phyloP scores from a whole-genome alignment of 2,888 invertebrate species.

The Drosophila mimetica region DNA sequence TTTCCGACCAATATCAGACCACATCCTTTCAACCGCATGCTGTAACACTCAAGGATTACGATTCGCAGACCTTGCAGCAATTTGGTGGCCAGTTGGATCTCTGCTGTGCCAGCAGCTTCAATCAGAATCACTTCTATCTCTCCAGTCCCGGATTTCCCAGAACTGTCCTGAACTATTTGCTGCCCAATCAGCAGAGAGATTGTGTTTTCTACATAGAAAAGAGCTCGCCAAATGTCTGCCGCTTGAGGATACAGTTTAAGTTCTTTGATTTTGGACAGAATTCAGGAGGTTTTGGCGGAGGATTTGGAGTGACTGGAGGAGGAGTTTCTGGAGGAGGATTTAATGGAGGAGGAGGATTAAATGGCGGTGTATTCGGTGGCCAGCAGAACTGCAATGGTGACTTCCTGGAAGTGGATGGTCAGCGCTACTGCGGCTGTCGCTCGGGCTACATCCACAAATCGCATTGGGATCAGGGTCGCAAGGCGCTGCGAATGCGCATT shows the following conservation, averaged over 20 bases:
- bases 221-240: slow-evolving; percentile 85
- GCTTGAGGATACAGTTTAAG: slow-evolving; percentile 85
- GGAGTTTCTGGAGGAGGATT: slow-evolving; percentile 6
- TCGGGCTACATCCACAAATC: slow-evolving; percentile 80
- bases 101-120: slow-evolving; percentile 84
- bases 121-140: slow-evolving; percentile 85
- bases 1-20: slow-evolving; percentile 67
- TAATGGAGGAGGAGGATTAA: background rate
- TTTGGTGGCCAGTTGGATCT: slow-evolving; percentile 67
- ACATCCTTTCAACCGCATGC: slow-evolving; percentile 55
- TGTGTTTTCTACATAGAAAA: slow-evolving; percentile 86
- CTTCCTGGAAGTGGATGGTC: slow-evolving; percentile 86
- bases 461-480: slow-evolving; percentile 82
- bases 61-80: slow-evolving; percentile 57
- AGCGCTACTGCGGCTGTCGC: slow-evolving; percentile 86
- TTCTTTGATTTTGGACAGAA: slow-evolving; percentile 86
- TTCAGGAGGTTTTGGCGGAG: slow-evolving; percentile 10
- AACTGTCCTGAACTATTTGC: slow-evolving; percentile 77
- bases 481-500: slow-evolving; percentile 85
- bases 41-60: slow-evolving; percentile 62
- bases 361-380: slow-evolving; percentile 17
- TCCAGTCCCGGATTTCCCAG: slow-evolving; percentile 87
- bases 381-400: slow-evolving; percentile 84
- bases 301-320: slow-evolving; percentile 8
- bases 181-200: slow-evolving; percentile 82